Evolutionary conservation across 2,888 invertebrate species (phyloP).

Genomic region (Hypselothyrea guttata): DNA sequence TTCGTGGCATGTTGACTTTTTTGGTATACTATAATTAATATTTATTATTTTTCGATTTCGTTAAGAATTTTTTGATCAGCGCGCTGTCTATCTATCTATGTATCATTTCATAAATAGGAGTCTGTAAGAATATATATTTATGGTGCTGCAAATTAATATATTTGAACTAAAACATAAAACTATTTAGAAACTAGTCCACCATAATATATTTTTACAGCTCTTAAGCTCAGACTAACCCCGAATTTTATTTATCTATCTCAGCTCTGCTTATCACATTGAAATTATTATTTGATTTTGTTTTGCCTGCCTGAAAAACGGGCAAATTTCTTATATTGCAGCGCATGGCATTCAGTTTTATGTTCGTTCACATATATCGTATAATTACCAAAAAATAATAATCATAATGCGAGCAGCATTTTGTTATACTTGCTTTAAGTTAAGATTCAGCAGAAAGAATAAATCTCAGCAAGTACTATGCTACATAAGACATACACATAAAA

Average conservation of each 20-base stretch:
- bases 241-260: constrained; percentile 34
- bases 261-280: constrained; percentile 53
- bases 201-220: constrained; percentile 1
- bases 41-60: constrained; percentile 38
- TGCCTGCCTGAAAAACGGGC: constrained; percentile 48
- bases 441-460: constrained; percentile 30
- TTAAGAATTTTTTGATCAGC: constrained; percentile 57
- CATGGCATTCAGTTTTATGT: constrained; percentile 77
- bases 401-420: constrained; percentile 42
- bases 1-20: constrained; percentile 67
- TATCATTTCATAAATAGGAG: constrained; percentile 16
- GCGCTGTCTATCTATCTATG: constrained; percentile 46
- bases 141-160: not conserved
- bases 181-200: not conserved
- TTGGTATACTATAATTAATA: constrained; percentile 54
- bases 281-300: constrained; percentile 54
- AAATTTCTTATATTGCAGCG: constrained; percentile 71
- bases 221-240: constrained; percentile 59
- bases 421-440: constrained; percentile 48
- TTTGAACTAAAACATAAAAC: no score
- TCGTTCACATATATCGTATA: constrained; percentile 60
- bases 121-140: not conserved
- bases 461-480: constrained; percentile 48
- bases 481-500: constrained; percentile 31
- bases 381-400: constrained; percentile 13